Conservation (phyloP, 2,797 vertebrate genomes). For the Lacerta agilis region DNA sequence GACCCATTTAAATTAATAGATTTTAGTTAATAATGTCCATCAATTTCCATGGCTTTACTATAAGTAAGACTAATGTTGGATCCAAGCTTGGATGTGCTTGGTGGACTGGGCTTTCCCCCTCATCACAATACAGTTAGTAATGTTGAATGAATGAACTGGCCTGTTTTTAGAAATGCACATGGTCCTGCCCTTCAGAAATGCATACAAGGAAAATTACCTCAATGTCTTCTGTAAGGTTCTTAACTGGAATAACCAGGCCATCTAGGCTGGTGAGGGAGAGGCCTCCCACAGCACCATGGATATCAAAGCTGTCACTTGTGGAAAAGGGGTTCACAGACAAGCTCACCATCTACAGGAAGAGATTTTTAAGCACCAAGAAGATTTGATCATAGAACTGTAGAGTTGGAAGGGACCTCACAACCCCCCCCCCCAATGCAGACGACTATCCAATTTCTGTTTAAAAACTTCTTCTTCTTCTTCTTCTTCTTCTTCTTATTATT, state of each 20-base stretch:
- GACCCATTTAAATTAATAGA: too few species aligned
- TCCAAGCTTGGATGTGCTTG: too few species aligned
- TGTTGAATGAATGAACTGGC: not conserved
- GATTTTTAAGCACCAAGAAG: not conserved
- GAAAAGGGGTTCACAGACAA: constrained; percentile 89
- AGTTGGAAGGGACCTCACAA: not conserved
- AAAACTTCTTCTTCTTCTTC: too few species aligned
- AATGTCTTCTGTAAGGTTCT: constrained; percentile 86
- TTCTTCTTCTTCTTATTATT: too few species aligned
- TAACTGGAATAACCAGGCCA: constrained; percentile 83
- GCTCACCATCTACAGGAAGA: constrained; percentile 89
- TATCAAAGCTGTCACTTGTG: constrained; percentile 76
- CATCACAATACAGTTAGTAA: not conserved
- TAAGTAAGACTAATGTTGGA: too few species aligned
- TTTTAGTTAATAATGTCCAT: too few species aligned
- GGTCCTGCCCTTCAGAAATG: not conserved
- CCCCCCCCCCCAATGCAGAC: not conserved
- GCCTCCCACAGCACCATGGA: constrained; percentile 87
- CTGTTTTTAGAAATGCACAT: not conserved
- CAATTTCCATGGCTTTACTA: too few species aligned
- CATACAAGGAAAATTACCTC: constrained; percentile 78
- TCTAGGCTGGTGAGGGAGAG: constrained; percentile 85
- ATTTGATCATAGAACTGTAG: not conserved
- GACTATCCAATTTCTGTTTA: too few species aligned
- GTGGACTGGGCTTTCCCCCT: not conserved